Evolutionary conservation across 2,797 vertebrate species (phyloP).

Genomic region (Denticeps clupeoides): DNA sequence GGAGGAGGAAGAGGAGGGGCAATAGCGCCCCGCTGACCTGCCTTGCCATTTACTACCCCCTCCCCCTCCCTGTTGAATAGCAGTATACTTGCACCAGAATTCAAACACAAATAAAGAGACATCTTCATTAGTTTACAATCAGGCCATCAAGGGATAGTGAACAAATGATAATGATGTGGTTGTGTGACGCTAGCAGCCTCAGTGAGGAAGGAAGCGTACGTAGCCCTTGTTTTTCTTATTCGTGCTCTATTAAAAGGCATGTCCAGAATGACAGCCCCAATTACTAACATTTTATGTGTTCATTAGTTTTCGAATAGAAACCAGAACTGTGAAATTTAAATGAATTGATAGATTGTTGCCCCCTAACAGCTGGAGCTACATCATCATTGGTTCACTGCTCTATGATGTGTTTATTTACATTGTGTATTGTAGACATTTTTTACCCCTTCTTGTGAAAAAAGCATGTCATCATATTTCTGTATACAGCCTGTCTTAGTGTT

Average conservation of each 20-base stretch:
- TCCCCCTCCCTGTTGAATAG: background rate
- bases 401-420: constrained; percentile 28
- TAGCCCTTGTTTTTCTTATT: no score
- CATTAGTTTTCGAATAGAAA: no score
- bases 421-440: constrained; percentile 33
- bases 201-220: background rate
- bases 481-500: constrained; percentile 47
- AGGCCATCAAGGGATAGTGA: constrained; percentile 4
- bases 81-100: background rate
- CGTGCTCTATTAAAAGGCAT: no score
- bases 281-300: no score
- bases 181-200: background rate
- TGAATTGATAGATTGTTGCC: no score
- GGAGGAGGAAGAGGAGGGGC: background rate
- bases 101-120: background rate
- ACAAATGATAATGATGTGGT: background rate
- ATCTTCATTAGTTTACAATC: background rate
- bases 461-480: constrained; percentile 68
- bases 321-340: no score
- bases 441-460: constrained; percentile 53
- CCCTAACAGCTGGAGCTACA: constrained; percentile 23
- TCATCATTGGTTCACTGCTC: constrained; percentile 61
- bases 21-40: background rate
- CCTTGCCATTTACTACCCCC: background rate
- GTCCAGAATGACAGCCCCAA: no score